Base-by-base conservation (phyloP, 2,888 invertebrate species). In the Alviniconcha strummeri region DNA sequence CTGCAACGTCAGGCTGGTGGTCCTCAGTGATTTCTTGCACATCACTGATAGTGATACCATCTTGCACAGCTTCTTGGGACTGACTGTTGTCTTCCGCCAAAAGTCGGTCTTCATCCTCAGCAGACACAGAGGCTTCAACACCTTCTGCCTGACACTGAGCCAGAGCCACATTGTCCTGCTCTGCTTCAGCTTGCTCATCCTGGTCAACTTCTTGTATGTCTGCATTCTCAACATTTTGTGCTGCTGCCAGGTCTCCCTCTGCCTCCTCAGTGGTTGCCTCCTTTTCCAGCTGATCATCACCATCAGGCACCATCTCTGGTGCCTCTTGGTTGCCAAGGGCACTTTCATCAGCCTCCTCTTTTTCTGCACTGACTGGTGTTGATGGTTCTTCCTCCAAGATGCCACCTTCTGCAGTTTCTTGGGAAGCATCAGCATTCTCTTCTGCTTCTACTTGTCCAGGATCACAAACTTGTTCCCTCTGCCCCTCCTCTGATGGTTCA, bases 31-130 rank as follows among this genome's bases (percentile, higher is more conserved):
- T 36, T 7, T 52, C 13, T 67, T 13, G 17, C 5, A 9, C 81
- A 75, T 4, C 75, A 52, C 64, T 60, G 67, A 74, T 72, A 79
- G 19, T 8, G 56, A 9, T 8, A 17, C 55, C 74, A 75, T 77
- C 57, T 19, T 75, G 15, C n/a, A 52, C 74, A 19, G 52, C 36
- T 8, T 56, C 57, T 69, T 78, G 56, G 64, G 15, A 15, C 78
- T 75, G 56, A 76, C 74, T 76, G 77, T 72, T 67, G 56, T 76
- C 72, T 17, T 80, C 81, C n/a, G 60, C 60, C 5, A 76, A 55
- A 52, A n/a, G 19, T 11, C 17, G n/a, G 69, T 78, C 84, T n/a
- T 82, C 81, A 36, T 81, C 82, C 17, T 78, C 76, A 9, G 71
- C 75, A 13, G 56, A 55, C n/a, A 67, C 52, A 4, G n/a, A 56